Evolutionary conservation across 2,888 invertebrate species (phyloP).

Genomic region (Acanthosepion lycidas): DNA sequence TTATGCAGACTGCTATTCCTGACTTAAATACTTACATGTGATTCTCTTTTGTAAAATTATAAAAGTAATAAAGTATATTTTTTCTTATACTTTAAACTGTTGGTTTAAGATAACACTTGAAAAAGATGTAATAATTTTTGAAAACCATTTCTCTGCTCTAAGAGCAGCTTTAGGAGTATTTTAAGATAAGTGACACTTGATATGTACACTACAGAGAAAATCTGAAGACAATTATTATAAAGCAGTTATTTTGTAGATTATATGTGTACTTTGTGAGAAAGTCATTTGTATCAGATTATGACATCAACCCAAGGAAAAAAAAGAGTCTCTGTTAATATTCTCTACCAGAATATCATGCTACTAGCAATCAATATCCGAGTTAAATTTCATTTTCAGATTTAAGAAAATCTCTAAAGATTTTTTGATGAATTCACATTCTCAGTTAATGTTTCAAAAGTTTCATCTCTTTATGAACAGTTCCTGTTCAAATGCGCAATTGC

Average conservation of each 20-base stretch:
- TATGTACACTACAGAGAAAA: not conserved
- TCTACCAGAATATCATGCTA: not conserved
- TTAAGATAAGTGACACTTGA: not conserved
- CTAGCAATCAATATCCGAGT: no score
- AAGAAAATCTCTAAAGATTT: no score
- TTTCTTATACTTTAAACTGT: not conserved
- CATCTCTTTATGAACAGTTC: no score
- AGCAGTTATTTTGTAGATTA: not conserved
- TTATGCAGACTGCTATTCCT: not conserved
- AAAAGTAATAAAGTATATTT: not conserved
- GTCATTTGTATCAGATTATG: not conserved
- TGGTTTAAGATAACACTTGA: not conserved
- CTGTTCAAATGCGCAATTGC: no score
- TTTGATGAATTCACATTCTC: no score
- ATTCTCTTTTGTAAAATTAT: not conserved
- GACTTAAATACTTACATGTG: not conserved
- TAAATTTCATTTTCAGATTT: no score
- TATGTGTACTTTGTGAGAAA: no score
- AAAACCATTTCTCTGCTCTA: not conserved
- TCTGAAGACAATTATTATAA: not conserved
- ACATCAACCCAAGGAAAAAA: not conserved
- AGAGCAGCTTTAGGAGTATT: not conserved
- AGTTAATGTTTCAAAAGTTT: no score
- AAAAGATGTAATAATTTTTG: not conserved
- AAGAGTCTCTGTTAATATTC: not conserved